A percentile compares a stretch with the other conserved stretches of the same genome.
Conservation (phyloP, 2,113 vertebrate genomes). For the Girardinichthys multiradiatus region DNA sequence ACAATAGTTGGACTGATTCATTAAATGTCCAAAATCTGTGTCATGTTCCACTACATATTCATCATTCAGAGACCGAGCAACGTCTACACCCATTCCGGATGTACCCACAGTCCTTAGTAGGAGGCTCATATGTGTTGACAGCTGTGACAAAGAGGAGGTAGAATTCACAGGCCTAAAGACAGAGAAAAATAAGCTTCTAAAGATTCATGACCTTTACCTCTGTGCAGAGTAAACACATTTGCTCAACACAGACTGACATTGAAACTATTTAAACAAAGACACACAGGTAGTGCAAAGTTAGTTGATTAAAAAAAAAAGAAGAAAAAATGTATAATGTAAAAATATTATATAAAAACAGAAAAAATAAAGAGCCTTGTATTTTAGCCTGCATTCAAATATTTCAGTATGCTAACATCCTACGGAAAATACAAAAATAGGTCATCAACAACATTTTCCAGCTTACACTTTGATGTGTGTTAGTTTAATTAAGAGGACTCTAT, state of each 20-base stretch:
- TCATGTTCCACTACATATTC: constrained; percentile 37
- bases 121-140: constrained; percentile 10
- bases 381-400: background rate
- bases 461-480: constrained; percentile 85
- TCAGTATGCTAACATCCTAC: constrained; percentile 30
- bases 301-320: background rate
- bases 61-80: constrained; percentile 19
- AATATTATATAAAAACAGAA: too few relatives aligned
- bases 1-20: constrained; percentile 36
- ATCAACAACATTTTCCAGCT: constrained; percentile 89
- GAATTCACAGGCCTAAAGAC: background rate
- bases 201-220: constrained; percentile 80
- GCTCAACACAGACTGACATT: constrained; percentile 61
- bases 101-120: constrained; percentile 44
- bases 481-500: constrained; percentile 91
- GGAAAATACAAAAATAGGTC: constrained; percentile 84
- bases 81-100: constrained; percentile 12
- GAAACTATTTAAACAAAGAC: too few relatives aligned
- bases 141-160: constrained; percentile 10
- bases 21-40: constrained; percentile 43
- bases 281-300: too few relatives aligned
- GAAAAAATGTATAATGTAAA: background rate
- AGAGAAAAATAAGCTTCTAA: constrained; percentile 34
- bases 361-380: background rate
- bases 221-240: constrained; percentile 71